Conservation (phyloP, 2,113 vertebrate species). For the Ictidomys tridecemlineatus region DNA sequence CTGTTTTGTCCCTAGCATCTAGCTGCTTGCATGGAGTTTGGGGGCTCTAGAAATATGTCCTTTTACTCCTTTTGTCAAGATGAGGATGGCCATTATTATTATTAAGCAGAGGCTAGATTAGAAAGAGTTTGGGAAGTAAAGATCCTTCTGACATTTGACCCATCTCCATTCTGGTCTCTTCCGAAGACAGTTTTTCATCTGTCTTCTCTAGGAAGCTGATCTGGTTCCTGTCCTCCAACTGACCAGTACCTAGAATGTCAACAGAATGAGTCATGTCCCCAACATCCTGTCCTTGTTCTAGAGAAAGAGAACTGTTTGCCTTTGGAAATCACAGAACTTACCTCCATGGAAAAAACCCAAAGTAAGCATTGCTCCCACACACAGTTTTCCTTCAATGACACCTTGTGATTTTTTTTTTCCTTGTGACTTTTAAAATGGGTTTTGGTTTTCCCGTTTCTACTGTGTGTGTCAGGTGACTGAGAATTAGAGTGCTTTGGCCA, state of each 20-base stretch:
- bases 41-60: not conserved
- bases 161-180: not conserved
- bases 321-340: slow-evolving; percentile 68
- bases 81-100: not conserved
- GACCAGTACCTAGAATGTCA: slow-evolving; percentile 76
- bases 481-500: slow-evolving; percentile 4
- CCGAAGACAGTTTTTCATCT: not conserved
- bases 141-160: not conserved
- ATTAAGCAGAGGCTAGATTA: not conserved
- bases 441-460: not conserved
- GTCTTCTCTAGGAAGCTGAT: slow-evolving; percentile 64
- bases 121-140: not conserved
- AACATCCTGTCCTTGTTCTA: slow-evolving; percentile 75
- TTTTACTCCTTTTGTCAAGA: not conserved
- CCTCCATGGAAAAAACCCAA: slow-evolving; percentile 63
- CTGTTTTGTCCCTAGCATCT: not conserved
- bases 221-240: slow-evolving; percentile 72
- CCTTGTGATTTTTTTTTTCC: not conserved
- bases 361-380: not conserved
- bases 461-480: not conserved
- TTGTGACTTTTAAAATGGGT: slow-evolving; percentile 15
- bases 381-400: not conserved
- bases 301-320: slow-evolving; percentile 70
- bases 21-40: not conserved
- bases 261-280: slow-evolving; percentile 73